Base-by-base conservation (phyloP, 2,797 vertebrate species). In the Merluccius polli region DNA sequence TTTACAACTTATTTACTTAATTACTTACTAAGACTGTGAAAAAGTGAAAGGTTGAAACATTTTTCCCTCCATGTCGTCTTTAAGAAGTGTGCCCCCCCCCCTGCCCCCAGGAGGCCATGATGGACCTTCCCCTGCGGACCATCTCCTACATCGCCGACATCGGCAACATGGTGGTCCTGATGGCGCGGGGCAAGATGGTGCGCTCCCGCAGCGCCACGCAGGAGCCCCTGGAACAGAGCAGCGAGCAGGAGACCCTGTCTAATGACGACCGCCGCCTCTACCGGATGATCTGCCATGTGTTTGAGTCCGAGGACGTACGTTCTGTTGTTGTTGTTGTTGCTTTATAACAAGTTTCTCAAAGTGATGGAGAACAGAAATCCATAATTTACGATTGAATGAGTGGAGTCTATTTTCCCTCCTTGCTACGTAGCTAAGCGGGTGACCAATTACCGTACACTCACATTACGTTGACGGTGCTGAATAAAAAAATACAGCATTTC, bases 91-190 rank as follows among this genome's bases (percentile, higher is more conserved):
- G 35, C 59, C 44, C 27, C 24, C 59, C n/a, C 52, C 24, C 59
- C 16, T 7, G 10, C 24, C 52, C 21, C 24, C 86, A 98, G 97
- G 97, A 97, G 91, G 95, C 95, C 0, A 94, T 98, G 93, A 98
- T 98, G 97, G 97, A 98, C 90, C 95, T 98, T 80, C 96, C 97
- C 0, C 89, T 99, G 83, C 92, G 97, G 88, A 98, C 97, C 71
- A 98, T 99, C 84, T 99, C 97, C 32, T 99, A 98, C 88, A 99
- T 99, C 12, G 97, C 97, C 0, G 97, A 99, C 92, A 99, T 99
- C 0, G 97, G 97, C n/a, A 98, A 98, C 90, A 98, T 98, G 81
- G 97, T 99, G 9, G 97, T 99, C 73, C 89, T 99, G 85, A 99
- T 99, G 97, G 97, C 97, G 32, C 94, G 97, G 63, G 94, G 97